A percentile compares a stretch with the other conserved stretches of the same genome.
These are phyloP conservation scores for Papilio glaucus DNA, from an alignment of 1,140 invertebrate species.

Conservation along the genomic window DNA sequence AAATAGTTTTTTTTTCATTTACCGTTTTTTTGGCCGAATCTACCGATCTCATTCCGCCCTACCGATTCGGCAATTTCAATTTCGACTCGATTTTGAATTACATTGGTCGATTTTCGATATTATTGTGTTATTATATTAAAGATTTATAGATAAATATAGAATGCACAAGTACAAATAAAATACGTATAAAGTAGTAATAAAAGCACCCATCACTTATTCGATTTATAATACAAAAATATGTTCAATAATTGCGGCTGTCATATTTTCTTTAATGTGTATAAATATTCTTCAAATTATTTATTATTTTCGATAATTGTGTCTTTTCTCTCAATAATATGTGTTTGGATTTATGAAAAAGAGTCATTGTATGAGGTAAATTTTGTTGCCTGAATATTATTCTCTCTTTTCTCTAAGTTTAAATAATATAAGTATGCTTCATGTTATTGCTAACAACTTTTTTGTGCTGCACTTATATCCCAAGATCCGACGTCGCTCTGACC, in stretches of 20 bases:
- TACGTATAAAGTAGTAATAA: no score
- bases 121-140: no score
- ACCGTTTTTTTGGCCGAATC: no score
- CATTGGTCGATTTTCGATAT: no score
- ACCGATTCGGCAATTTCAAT: no score
- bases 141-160: no score
- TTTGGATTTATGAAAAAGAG: conserved; percentile 60
- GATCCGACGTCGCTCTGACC: no score
- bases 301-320: conserved; percentile 51
- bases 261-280: conserved; percentile 55
- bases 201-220: no score
- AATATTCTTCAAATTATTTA: conserved; percentile 56
- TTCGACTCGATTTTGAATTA: no score
- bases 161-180: no score
- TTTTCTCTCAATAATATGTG: conserved; percentile 49
- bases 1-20: no score
- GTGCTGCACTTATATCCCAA: not conserved
- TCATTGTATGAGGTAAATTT: conserved; percentile 54
- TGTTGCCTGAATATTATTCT: not conserved
- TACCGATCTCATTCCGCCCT: no score
- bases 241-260: conserved; percentile 45
- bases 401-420: not conserved
- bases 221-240: conserved; percentile 42
- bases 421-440: not conserved
- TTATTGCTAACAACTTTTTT: not conserved